Base-by-base conservation (phyloP, 2,113 vertebrate genomes). In the Hippocampus barbouri region DNA sequence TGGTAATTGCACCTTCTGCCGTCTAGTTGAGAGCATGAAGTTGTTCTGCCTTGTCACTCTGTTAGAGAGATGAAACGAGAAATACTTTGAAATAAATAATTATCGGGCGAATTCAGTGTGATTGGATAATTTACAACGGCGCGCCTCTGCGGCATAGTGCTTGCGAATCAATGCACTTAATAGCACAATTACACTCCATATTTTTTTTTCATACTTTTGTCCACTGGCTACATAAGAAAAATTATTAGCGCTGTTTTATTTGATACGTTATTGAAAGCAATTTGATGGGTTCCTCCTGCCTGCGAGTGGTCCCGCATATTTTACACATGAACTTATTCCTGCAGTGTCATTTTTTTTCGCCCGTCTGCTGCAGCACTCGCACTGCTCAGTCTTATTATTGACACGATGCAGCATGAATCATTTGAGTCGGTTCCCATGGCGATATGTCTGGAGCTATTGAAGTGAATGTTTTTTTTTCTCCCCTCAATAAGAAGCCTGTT, bases 261-360 rank as follows among this genome's bases (percentile, higher is more conserved):
- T 25, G 27, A 25, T 59, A 59, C 12, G 5, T 59, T 23, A 4
- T 27, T 61, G 59, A 61, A 2, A 61, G 27, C 15, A 30, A 18
- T 34, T 61, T 34, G 59, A 61, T 61, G 7, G 25, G 14, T 0
- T 20, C 27, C 16, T 34, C n/a, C n/a, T 61, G 14, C 59, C 15
- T 30, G 6, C 27, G 27, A 30, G 53, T 54, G 25, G 11, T 11
- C 23, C 56, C 6, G 10, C n/a, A 23, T n/a, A 11, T 59, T 70
- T 21, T 30, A 21, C 9, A 69, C 66, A 81, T 61, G 27, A 8
- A 61, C 68, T 73, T 75, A 70, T 49, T 59, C 20, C 73, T 30
- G 57, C 56, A 56, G 38, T 14, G 14, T 38, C 54, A 43, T 45
- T 49, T 49, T 18, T 47, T 49, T 4, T 79, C 23, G 27, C 23